A percentile compares a stretch with the other conserved stretches of the same genome.
phyloP scores from a whole-genome alignment of 2,113 vertebrate genomes.

The Corynorhinus townsendii region DNA sequence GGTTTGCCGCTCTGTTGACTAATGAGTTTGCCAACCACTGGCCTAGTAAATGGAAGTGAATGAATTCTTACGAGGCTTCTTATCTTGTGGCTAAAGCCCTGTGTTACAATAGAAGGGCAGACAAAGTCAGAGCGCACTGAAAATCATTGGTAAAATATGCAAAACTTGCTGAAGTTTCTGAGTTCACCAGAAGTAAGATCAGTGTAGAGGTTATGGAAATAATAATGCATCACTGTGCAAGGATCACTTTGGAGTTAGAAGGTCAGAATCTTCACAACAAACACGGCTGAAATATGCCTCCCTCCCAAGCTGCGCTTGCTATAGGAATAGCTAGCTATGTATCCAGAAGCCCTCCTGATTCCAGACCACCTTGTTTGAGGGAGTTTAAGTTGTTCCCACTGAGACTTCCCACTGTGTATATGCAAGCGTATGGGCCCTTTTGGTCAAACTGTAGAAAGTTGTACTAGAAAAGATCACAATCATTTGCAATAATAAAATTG shows the following conservation, averaged over 20 bases:
- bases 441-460: background rate
- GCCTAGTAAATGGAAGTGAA: background rate
- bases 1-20: too few relatives aligned
- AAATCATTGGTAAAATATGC: slow-evolving; percentile 16
- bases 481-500: background rate
- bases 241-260: background rate
- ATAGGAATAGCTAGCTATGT: background rate
- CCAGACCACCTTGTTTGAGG: background rate
- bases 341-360: background rate
- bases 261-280: background rate
- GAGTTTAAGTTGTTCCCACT: background rate
- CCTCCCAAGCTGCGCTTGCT: background rate
- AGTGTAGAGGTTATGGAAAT: slow-evolving; percentile 38
- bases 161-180: slow-evolving; percentile 39
- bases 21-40: too few relatives aligned
- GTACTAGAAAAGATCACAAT: background rate
- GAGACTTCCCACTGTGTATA: background rate
- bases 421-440: background rate
- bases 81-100: background rate
- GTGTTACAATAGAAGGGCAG: background rate
- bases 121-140: background rate
- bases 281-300: slow-evolving; percentile 12
- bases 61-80: background rate
- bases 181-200: background rate
- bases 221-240: slow-evolving; percentile 21